Evolutionary conservation across 2,797 vertebrate genomes (phyloP).

Genomic region (Coranthus polyacanthus): DNA sequence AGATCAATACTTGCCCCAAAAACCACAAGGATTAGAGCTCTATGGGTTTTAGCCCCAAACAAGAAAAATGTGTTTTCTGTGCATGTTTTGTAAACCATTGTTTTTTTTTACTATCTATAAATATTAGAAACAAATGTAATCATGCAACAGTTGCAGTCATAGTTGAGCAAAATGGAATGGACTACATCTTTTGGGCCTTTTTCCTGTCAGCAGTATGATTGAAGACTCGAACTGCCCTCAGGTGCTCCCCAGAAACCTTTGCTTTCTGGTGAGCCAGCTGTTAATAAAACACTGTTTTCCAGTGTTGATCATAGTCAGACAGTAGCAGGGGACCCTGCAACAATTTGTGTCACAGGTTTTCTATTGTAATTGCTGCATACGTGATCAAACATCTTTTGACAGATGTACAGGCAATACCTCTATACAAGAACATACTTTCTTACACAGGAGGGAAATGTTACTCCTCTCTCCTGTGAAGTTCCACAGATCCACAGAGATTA

Average conservation of each 20-base stretch:
- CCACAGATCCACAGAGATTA: constrained; percentile 18
- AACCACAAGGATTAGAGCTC: background rate
- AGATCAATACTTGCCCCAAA: background rate
- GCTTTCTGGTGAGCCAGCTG: constrained; percentile 30
- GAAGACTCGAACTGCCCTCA: constrained; percentile 31
- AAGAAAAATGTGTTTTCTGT: too few species aligned
- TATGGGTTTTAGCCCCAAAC: too few species aligned
- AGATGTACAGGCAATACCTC: background rate
- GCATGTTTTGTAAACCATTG: too few species aligned
- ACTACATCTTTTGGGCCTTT: background rate
- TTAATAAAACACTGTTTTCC: constrained; percentile 44
- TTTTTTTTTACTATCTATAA: too few species aligned
- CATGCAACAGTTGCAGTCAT: constrained; percentile 7
- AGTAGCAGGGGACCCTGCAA: background rate
- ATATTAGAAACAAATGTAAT: background rate
- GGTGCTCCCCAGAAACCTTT: constrained; percentile 45
- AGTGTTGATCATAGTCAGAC: background rate
- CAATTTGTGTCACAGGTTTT: constrained; percentile 22
- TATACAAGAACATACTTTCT: constrained; percentile 1
- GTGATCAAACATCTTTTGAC: too few species aligned
- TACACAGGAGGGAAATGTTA: background rate
- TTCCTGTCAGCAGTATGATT: constrained; percentile 20
- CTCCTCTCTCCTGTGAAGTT: too few species aligned
- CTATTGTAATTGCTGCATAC: constrained; percentile 5
- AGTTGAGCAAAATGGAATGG: constrained; percentile 22